These are phyloP conservation scores for Mustela lutreola DNA, from an alignment of 2,113 vertebrate genomes.

Conservation along the genomic window DNA sequence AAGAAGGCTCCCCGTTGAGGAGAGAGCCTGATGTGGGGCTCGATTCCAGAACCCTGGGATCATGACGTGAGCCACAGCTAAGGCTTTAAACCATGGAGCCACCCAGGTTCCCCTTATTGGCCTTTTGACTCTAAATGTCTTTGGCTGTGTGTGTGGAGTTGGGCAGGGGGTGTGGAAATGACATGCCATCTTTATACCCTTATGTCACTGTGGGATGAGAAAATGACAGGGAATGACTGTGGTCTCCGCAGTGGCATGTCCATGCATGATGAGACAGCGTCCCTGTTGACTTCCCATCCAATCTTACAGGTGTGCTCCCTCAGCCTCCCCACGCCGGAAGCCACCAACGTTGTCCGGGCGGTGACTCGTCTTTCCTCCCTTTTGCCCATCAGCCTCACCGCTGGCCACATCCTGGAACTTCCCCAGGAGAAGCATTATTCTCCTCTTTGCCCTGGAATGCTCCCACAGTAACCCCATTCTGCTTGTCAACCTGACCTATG, in stretches of 20 bases:
- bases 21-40: too few relatives aligned
- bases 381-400: neutral
- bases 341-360: neutral
- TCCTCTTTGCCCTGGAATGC: neutral
- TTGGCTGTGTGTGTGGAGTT: too few relatives aligned
- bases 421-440: neutral
- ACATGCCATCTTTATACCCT: too few relatives aligned
- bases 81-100: too few relatives aligned
- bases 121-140: neutral
- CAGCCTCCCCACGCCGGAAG: rapidly evolving
- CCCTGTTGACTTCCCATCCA: too few relatives aligned
- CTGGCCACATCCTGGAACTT: too few relatives aligned
- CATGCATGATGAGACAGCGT: rapidly evolving
- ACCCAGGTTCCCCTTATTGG: neutral
- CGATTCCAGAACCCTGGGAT: too few relatives aligned
- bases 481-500: neutral
- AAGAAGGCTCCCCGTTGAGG: too few relatives aligned
- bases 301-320: neutral
- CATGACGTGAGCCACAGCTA: too few relatives aligned
- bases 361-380: neutral
- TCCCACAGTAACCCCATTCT: rapidly evolving
- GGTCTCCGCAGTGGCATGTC: rapidly evolving
- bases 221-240: too few relatives aligned
- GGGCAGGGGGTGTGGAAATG: too few relatives aligned
- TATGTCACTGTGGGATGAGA: neutral